phyloP scores from a whole-genome alignment of 2,888 invertebrate species.

The Cotesia congregata region DNA sequence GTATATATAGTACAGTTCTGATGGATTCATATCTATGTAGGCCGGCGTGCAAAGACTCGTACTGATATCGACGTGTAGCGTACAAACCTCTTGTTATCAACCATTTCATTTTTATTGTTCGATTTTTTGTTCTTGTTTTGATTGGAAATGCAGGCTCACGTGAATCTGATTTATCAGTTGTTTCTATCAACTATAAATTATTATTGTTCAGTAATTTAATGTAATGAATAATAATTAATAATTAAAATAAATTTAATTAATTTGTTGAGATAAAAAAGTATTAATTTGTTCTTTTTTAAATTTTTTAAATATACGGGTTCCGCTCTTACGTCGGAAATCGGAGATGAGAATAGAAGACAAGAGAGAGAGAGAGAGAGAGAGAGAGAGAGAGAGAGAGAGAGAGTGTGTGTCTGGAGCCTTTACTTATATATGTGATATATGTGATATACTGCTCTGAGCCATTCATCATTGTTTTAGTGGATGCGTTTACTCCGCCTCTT shows the following conservation, averaged over 20 bases:
- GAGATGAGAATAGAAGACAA: background rate
- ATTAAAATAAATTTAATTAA: too few species aligned
- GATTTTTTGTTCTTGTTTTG: background rate
- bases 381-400: background rate
- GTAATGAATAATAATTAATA: too few species aligned
- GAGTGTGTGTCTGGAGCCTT: background rate
- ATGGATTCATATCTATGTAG: constrained; percentile 33
- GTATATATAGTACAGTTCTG: background rate
- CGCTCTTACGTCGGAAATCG: background rate
- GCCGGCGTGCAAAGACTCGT: constrained; percentile 22
- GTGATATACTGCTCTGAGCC: constrained; percentile 3
- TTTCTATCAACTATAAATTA: background rate
- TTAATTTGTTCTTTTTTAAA: too few species aligned
- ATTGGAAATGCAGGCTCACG: background rate
- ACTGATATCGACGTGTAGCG: constrained; percentile 6
- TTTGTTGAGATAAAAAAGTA: too few species aligned
- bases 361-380: background rate
- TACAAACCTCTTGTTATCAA: constrained; percentile 15
- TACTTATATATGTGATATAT: background rate
- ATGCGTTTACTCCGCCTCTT: constrained; percentile 19
- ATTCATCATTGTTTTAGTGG: constrained; percentile 13
- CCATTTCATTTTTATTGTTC: constrained; percentile 10
- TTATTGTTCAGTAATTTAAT: too few species aligned
- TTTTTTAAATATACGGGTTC: too few species aligned
- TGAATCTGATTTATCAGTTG: background rate